phyloP scores from a whole-genome alignment of 1,140 invertebrate genomes.

The Capitella teleta region DNA sequence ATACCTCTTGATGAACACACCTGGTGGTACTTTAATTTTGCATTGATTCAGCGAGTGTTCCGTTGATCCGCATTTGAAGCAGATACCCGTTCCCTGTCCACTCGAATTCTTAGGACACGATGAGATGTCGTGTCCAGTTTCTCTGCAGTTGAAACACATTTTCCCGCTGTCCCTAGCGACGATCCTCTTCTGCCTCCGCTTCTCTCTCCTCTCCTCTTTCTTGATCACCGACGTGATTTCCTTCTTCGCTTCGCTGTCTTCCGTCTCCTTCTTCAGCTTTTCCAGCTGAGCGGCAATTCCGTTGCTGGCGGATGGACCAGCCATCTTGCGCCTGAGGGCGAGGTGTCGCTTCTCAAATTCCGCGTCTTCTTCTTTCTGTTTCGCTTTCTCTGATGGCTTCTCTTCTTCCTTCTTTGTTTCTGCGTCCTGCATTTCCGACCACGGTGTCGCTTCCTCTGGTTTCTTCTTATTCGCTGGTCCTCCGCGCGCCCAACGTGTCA shows the following conservation, averaged over 20 bases:
- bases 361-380: too few relatives aligned
- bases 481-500: slow-evolving; percentile 2
- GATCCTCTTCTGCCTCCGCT: neutral
- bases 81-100: slow-evolving; percentile 35
- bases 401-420: slow-evolving; percentile 3
- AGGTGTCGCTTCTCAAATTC: neutral
- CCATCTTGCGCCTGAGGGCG: neutral
- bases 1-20: neutral
- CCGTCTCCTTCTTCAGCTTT: neutral
- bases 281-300: neutral
- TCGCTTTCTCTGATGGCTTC: neutral
- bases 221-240: neutral
- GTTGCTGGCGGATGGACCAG: neutral
- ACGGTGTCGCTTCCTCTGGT: neutral
- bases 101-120: slow-evolving; percentile 60
- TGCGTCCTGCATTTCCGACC: neutral
- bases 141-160: slow-evolving; percentile 58
- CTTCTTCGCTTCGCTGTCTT: neutral
- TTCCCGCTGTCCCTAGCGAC: neutral
- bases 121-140: slow-evolving; percentile 58
- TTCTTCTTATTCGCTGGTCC: neutral
- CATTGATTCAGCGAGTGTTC: slow-evolving; percentile 36
- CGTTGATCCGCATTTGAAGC: slow-evolving; percentile 44
- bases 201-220: neutral
- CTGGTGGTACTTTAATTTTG: slow-evolving; percentile 5